Base-by-base conservation (phyloP, 2,797 vertebrate species). In the Enoplosus armatus region DNA sequence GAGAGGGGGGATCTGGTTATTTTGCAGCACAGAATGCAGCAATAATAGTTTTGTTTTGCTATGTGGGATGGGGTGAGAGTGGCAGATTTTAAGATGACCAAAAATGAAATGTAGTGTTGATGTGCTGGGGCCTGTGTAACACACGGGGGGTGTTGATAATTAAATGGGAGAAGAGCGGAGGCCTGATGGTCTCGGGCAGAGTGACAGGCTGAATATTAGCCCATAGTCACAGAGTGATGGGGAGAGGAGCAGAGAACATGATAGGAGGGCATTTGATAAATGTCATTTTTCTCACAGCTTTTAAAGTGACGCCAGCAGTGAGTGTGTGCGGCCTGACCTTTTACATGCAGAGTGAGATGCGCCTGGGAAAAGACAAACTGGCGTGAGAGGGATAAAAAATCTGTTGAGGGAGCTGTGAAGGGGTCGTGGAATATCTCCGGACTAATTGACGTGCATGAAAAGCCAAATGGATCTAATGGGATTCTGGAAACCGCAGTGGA, bases 251-350 rank as follows among this genome's bases (percentile, higher is more conserved):
- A 15, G 62, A 67, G 63, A 77, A 80, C 65, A 77, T 77, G 80
- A 90, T 76, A 55, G 71, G 62, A 82, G 71, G 76, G 55, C 82
- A 80, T 92, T 89, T 91, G 71, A 87, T 89, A 90, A 89, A 93
- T 92, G 89, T 82, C 79, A 92, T 78, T 90, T 91, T 87, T 82
- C 79, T 63, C 75, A 51, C 68, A 61, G 72, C 80, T 77, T 84
- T 89, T 85, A 69, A 85, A 83, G 87, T 75, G 84, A 82, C 26
- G 77, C 78, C 72, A 81, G 85, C 67, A 85, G 82, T n/a, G n/a
- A n/a, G 84, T 83, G 78, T 80, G 67, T 82, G 82, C 15, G 12
- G 75, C 65, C 85, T 93, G 87, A 92, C 90, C 91, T 92, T 93
- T 93, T 78, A 62, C 64, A 71, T 8, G 35, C 84, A 59, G 77